Evolutionary conservation across 2,113 vertebrate species (phyloP).

Genomic region (Engystomops pustulosus): DNA sequence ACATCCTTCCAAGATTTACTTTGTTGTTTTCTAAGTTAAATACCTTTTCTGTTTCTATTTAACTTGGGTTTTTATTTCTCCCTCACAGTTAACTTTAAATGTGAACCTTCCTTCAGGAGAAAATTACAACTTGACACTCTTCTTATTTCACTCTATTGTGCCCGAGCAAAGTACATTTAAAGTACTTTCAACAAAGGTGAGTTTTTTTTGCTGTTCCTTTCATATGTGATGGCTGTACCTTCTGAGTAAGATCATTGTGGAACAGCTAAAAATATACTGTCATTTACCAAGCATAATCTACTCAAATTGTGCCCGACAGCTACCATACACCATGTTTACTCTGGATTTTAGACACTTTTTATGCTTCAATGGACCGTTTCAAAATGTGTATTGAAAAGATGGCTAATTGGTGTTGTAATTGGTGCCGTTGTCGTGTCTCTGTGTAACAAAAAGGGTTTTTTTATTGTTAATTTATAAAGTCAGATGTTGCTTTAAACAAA

Average conservation of each 20-base stretch:
- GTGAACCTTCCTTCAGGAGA: slow-evolving; percentile 85
- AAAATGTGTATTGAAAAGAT: too few species aligned
- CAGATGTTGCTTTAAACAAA: too few species aligned
- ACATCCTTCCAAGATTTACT: slow-evolving; percentile 20
- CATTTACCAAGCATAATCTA: too few species aligned
- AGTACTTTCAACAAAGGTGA: slow-evolving; percentile 94
- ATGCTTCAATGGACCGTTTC: too few species aligned
- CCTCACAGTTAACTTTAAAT: slow-evolving; percentile 79
- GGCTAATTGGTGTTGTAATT: too few species aligned
- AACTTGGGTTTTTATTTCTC: slow-evolving; percentile 51
- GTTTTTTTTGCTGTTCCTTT: slow-evolving; percentile 19
- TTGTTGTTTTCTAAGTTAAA: slow-evolving; percentile 51
- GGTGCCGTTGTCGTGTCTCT: too few species aligned
- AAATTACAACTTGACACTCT: slow-evolving; percentile 80
- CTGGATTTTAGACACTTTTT: too few species aligned
- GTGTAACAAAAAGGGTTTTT: too few species aligned
- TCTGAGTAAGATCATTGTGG: neutral
- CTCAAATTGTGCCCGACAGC: too few species aligned
- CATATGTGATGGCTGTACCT: neutral
- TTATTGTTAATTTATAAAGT: too few species aligned
- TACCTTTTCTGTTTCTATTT: slow-evolving; percentile 38
- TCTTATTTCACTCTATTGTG: slow-evolving; percentile 84
- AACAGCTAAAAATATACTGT: neutral
- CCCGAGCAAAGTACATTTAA: slow-evolving; percentile 90
- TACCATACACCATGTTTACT: too few species aligned